phyloP scores from a whole-genome alignment of 2,888 invertebrate species.

The Calliscelio sp. region DNA sequence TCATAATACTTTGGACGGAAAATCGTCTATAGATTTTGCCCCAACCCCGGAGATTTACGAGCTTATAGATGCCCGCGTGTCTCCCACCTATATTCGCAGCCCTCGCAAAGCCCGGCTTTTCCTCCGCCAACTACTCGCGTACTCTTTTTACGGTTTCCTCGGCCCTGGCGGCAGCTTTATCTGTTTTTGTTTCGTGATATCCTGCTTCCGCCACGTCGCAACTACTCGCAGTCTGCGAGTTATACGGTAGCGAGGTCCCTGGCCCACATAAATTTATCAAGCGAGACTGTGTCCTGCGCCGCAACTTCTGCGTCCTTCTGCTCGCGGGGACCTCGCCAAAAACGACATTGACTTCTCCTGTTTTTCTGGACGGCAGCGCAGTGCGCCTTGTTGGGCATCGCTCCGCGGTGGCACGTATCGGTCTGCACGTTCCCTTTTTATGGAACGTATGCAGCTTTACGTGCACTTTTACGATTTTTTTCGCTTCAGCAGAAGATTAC shows the following conservation, averaged over 20 bases:
- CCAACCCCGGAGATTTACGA: slow-evolving; percentile 81
- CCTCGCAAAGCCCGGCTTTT: slow-evolving; percentile 48
- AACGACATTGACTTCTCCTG: slow-evolving; percentile 66
- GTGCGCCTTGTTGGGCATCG: slow-evolving; percentile 47
- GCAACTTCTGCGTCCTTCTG: slow-evolving; percentile 58
- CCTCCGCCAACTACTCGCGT: slow-evolving; percentile 71
- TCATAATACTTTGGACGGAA: slow-evolving; percentile 76
- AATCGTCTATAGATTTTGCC: slow-evolving; percentile 78
- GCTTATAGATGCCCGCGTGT: slow-evolving; percentile 82
- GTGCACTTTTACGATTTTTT: slow-evolving; percentile 36
- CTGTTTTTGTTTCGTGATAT: slow-evolving; percentile 78
- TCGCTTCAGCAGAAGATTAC: background rate
- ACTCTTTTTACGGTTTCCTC: slow-evolving; percentile 65
- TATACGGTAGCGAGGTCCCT: slow-evolving; percentile 79
- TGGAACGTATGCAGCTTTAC: slow-evolving; percentile 46
- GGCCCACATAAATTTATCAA: slow-evolving; percentile 81
- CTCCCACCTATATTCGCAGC: slow-evolving; percentile 61
- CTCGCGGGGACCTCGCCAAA: slow-evolving; percentile 63
- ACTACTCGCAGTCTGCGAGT: slow-evolving; percentile 67
- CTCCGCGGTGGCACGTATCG: slow-evolving; percentile 40
- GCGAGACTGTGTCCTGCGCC: slow-evolving; percentile 61
- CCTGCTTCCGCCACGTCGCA: slow-evolving; percentile 65
- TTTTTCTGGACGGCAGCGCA: slow-evolving; percentile 61
- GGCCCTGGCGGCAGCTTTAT: slow-evolving; percentile 70
- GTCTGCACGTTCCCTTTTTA: slow-evolving; percentile 52